Evolutionary conservation across 1,140 invertebrate genomes (phyloP).

Genomic region (Melitaea cinxia): DNA sequence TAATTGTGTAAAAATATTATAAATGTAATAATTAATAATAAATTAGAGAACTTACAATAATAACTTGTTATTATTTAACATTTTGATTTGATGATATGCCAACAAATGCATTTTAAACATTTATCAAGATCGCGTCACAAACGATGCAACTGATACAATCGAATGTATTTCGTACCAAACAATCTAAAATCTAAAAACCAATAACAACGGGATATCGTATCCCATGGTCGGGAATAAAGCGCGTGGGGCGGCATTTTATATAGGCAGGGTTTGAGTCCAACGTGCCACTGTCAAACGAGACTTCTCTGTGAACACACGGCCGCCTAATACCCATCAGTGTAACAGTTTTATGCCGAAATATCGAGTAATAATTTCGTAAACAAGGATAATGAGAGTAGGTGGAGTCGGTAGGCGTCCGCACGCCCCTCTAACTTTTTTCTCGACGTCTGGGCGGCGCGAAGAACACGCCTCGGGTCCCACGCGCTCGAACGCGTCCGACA

Average conservation of each 20-base stretch:
- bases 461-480: conserved; percentile 70
- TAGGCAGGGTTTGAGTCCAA: conserved; percentile 63
- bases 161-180: conserved; percentile 37
- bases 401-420: conserved; percentile 58
- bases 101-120: not conserved
- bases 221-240: conserved; percentile 57
- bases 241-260: conserved; percentile 75
- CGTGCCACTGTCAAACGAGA: conserved; percentile 73
- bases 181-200: conserved; percentile 43
- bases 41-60: too few species aligned
- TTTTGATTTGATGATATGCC: not conserved
- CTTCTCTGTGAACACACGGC: conserved; percentile 67
- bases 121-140: not conserved
- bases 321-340: conserved; percentile 48
- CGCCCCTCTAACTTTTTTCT: conserved; percentile 74
- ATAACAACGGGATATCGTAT: conserved; percentile 52
- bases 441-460: conserved; percentile 69
- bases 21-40: not conserved
- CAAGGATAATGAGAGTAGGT: conserved; percentile 78
- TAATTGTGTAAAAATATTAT: not conserved
- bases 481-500: conserved; percentile 55
- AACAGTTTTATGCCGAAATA: conserved; percentile 68
- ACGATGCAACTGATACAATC: conserved; percentile 22
- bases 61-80: too few species aligned
- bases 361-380: conserved; percentile 68